These are phyloP conservation scores for Trilocha varians DNA, from an alignment of 2,888 invertebrate species.

Conservation along the genomic window DNA sequence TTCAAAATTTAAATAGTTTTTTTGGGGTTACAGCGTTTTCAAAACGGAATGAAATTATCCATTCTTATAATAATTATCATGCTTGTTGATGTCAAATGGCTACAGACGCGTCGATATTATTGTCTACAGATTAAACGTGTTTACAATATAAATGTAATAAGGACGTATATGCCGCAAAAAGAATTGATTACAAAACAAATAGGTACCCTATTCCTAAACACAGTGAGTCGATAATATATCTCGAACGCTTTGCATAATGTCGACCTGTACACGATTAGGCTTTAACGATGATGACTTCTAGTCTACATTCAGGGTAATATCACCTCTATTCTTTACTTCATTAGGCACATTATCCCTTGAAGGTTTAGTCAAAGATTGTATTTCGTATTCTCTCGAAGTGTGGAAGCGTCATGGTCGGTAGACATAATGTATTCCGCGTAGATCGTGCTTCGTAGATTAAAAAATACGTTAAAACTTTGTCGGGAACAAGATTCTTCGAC, in stretches of 20 bases:
- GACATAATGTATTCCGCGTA: slow-evolving; percentile 46
- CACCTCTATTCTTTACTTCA: slow-evolving; percentile 10
- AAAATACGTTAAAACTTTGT: slow-evolving; percentile 20
- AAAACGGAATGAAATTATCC: too few species aligned
- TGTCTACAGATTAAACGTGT: too few species aligned
- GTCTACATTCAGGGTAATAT: slow-evolving; percentile 19
- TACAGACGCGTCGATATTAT: too few species aligned
- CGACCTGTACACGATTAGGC: slow-evolving; percentile 58
- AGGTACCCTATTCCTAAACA: slow-evolving; percentile 17
- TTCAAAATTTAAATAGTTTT: too few species aligned
- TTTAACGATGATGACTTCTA: slow-evolving; percentile 64
- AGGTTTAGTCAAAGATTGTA: slow-evolving; percentile 19
- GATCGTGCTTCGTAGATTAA: slow-evolving; percentile 36
- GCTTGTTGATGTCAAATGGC: too few species aligned
- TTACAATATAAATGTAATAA: not conserved
- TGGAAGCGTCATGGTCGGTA: slow-evolving; percentile 50
- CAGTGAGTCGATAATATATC: slow-evolving; percentile 40
- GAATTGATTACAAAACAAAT: not conserved
- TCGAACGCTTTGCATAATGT: slow-evolving; percentile 56
- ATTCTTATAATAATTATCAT: too few species aligned
- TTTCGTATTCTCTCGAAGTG: slow-evolving; percentile 47
- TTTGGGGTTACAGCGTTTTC: too few species aligned
- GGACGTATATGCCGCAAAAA: not conserved
- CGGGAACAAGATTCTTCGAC: not conserved
- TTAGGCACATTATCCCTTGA: slow-evolving; percentile 16